Base-by-base conservation (phyloP, 2,113 vertebrate genomes). In the Hiodon alosoides region DNA sequence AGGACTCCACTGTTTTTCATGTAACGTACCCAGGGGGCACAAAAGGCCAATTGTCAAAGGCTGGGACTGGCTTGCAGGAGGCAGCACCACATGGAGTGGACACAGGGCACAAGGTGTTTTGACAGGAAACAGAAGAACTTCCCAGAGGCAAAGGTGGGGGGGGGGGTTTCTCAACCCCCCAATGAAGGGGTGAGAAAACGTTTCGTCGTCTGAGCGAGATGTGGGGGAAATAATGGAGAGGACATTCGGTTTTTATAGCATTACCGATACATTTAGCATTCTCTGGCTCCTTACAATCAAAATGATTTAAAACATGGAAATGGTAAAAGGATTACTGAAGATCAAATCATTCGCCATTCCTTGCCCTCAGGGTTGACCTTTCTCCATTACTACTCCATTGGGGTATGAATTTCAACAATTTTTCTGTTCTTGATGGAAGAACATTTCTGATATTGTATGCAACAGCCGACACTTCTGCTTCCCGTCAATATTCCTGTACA, bases 1-100 rank as follows among this genome's bases (percentile, higher is more conserved):
- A 85, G 77, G 85, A 75, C 73, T 79, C 81, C 72, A 31, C 78
- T 79, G 75, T 79, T 86, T 78, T 86, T 85, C 75, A 71, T 62
- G 59, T 69, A 66, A 52, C 74, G 53, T 50, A 67, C 71, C 66
- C 52, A 72, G 79, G 69, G 62, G 79, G 66, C 69, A 78, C 80
- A 80, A 81, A 81, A 80, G 78, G 77, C 75, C 66, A 52, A 62
- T 67, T 76, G 65, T 74, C 59, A 79, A 69, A 65, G 67, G 71
- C 55, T 57, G 58, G 61, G 65, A 59, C 70, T 66, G 69, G 64
- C 61, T 48, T 76, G 60, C 71, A 66, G 58, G 71, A 57, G 71
- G 76, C 50, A 13, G 53, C n/a, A 66, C 69, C 69, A 67, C 79
- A 77, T 75, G 78, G 31, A 46, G 71, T 74, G 69, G 14, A 69